Evolutionary conservation across 2,797 vertebrate genomes (phyloP).

Genomic region (Sebastes kiyomatsui): DNA sequence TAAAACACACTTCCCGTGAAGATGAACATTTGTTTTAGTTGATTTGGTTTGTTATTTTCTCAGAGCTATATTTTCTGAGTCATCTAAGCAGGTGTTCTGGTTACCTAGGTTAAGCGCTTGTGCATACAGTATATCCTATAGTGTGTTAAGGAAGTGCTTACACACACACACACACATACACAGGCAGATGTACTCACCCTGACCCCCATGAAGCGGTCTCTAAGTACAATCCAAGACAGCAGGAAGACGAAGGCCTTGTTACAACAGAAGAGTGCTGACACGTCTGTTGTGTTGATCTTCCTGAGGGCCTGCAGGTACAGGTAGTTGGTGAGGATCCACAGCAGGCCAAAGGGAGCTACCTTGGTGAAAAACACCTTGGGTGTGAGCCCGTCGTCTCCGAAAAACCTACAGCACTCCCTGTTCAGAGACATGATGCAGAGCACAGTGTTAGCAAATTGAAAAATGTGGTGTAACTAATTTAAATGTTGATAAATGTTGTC

Average conservation of each 20-base stretch:
- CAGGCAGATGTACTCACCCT: conserved; percentile 86
- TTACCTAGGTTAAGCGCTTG: not conserved
- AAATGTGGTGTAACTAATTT: not conserved
- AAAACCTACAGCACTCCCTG: conserved; percentile 96
- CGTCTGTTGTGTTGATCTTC: conserved; percentile 97
- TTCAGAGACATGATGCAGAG: conserved; percentile 23
- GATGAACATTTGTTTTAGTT: not conserved
- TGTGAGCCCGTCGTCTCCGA: conserved; percentile 94
- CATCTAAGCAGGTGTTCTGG: not conserved
- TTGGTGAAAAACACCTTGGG: conserved; percentile 94
- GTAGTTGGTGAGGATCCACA: conserved; percentile 99
- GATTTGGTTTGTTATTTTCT: not conserved
- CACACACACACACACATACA: not conserved
- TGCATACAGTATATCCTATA: not conserved
- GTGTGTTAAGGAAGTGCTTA: not conserved
- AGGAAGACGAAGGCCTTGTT: conserved; percentile 99
- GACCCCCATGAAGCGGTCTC: conserved; percentile 98
- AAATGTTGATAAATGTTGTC: not conserved
- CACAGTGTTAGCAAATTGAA: not conserved
- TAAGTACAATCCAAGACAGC: conserved; percentile 97
- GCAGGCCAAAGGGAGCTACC: conserved; percentile 94
- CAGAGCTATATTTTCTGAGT: not conserved
- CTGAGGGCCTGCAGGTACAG: conserved; percentile 98
- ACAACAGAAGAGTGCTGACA: conserved; percentile 97
- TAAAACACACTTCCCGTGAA: not conserved